phyloP scores from a whole-genome alignment of 2,888 invertebrate species.

The Prionchulus punctatus region DNA sequence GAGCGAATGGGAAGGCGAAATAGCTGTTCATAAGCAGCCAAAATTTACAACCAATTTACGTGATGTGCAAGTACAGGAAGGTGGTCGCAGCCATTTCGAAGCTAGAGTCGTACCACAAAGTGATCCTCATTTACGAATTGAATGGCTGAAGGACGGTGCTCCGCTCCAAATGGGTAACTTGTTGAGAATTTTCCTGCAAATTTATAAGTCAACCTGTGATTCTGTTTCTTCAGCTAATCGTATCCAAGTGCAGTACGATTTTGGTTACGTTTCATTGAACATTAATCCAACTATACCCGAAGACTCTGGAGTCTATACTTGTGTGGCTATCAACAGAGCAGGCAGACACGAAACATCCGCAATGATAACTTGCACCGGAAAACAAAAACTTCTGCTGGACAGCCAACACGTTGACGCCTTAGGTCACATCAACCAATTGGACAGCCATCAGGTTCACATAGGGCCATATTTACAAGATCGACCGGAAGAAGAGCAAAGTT shows the following conservation, averaged over 20 bases:
- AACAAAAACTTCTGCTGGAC: conserved; percentile 42
- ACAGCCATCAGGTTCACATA: conserved; percentile 45
- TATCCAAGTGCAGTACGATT: conserved; percentile 19
- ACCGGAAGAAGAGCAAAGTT: conserved; percentile 25
- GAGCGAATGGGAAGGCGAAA: neutral
- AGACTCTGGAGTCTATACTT: conserved; percentile 82
- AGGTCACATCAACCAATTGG: conserved; percentile 71
- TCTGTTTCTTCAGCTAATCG: conserved; percentile 9
- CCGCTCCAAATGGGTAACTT: conserved; percentile 36
- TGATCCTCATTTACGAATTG: conserved; percentile 70
- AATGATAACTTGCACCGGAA: conserved; percentile 2
- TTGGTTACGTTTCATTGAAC: conserved; percentile 27
- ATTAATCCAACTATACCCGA: conserved; percentile 50
- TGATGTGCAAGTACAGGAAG: conserved; percentile 65
- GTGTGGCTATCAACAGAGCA: conserved; percentile 48
- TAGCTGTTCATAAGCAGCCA: conserved; percentile 30
- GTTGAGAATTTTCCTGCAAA: no score
- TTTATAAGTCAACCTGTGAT: neutral
- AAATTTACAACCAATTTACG: conserved; percentile 73
- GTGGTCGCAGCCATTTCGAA: conserved; percentile 86
- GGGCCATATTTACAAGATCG: conserved; percentile 25
- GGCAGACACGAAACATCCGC: conserved; percentile 18
- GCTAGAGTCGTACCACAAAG: conserved; percentile 91
- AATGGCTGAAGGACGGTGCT: conserved; percentile 42
- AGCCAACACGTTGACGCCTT: conserved; percentile 75